phyloP scores from a whole-genome alignment of 2,797 vertebrate genomes.

The Simalia tracyae region DNA sequence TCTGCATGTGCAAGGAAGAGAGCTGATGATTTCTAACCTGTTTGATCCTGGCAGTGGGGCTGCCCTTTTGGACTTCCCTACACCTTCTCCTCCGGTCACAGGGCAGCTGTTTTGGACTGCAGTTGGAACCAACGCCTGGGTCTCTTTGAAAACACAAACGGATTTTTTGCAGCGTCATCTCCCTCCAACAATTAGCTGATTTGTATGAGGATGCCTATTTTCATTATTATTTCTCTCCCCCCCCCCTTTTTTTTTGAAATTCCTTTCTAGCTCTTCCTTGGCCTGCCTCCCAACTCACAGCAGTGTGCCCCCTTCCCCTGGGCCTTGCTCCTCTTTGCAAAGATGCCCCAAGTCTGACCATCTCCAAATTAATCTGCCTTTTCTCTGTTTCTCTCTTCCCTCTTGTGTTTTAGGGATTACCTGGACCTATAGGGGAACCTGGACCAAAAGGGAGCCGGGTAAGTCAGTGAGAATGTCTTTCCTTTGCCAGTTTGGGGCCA shows the following conservation, averaged over 20 bases:
- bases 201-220: background rate
- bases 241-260: background rate
- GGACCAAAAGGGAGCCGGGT: conserved; percentile 92
- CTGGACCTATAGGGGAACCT: conserved; percentile 87
- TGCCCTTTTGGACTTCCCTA: background rate
- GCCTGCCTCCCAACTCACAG: background rate
- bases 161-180: conserved; percentile 34
- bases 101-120: background rate
- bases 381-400: conserved; percentile 51
- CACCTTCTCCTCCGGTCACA: background rate
- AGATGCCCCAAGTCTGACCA: conserved; percentile 18
- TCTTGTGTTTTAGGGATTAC: conserved; percentile 87
- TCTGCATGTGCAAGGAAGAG: background rate
- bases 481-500: background rate
- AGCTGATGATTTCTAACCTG: background rate
- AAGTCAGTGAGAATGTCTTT: conserved; percentile 69
- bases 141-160: background rate
- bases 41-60: background rate
- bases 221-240: background rate
- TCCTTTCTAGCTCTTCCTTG: conserved; percentile 35
- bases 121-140: background rate
- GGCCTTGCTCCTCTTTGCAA: background rate
- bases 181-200: conserved; percentile 39
- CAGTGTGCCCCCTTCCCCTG: background rate
- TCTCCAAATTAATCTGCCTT: conserved; percentile 69